Evolutionary conservation across 2,797 vertebrate species (phyloP).

Genomic region (Ctenopoma multispine): DNA sequence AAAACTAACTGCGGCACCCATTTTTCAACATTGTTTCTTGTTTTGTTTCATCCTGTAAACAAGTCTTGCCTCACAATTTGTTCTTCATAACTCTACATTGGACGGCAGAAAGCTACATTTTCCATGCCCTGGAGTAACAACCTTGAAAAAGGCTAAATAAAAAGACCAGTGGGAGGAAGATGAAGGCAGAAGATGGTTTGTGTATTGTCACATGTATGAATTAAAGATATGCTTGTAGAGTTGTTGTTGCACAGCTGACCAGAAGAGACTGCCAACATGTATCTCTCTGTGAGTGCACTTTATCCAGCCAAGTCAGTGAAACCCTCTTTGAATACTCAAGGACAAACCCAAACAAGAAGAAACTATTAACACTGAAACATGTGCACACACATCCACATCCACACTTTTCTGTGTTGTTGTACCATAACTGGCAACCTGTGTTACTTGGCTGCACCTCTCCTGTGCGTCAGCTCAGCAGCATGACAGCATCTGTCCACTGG

Average conservation of each 20-base stretch:
- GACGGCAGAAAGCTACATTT: constrained; percentile 33
- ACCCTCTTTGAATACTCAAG: constrained; percentile 18
- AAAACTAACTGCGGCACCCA: constrained; percentile 63
- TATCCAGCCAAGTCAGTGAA: constrained; percentile 33
- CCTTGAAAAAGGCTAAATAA: constrained; percentile 47
- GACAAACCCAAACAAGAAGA: constrained; percentile 1
- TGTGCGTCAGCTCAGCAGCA: constrained; percentile 56
- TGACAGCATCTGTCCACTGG: constrained; percentile 78
- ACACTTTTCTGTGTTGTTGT: constrained; percentile 37
- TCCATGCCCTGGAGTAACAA: constrained; percentile 59
- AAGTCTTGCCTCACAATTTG: constrained; percentile 60
- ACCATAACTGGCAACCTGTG: constrained; percentile 66
- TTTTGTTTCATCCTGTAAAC: constrained; percentile 74
- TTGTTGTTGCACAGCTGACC: constrained; percentile 60
- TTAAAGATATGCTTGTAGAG: constrained; percentile 58
- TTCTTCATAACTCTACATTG: constrained; percentile 63
- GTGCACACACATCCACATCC: background rate
- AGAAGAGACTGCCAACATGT: constrained; percentile 61
- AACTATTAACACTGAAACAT: constrained; percentile 14
- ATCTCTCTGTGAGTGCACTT: constrained; percentile 40
- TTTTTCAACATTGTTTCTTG: constrained; percentile 72
- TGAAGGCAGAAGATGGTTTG: constrained; percentile 40
- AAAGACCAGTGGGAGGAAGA: constrained; percentile 58
- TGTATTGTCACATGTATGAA: constrained; percentile 61
- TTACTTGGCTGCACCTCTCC: constrained; percentile 59